Base-by-base conservation (phyloP, 2,888 invertebrate genomes). In the Amitus sp. region DNA sequence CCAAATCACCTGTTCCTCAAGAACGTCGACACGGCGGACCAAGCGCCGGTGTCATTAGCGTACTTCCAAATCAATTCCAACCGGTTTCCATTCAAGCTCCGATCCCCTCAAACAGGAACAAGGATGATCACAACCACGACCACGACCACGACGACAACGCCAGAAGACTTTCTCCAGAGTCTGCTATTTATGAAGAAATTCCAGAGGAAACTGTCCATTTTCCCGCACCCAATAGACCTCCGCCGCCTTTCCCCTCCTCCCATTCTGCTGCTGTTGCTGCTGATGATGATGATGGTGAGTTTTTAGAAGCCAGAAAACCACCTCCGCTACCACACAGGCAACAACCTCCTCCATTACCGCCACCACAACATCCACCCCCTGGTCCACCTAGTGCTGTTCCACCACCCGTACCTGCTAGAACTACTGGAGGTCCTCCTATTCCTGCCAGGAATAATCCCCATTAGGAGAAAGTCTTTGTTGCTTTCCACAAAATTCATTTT, bases 391-490 rank as follows among this genome's bases (percentile, higher is more conserved):
- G 86, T 75, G 15, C 57, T 42, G 56, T 55, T 33, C 66, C 69
- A 27, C 67, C 85, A 80, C 86, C 86, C 0, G 85, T 87, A 20
- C 88, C 88, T 1, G 86, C 87, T 0, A 82, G 88, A 56, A 86
- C 86, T 51, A 84, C 85, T 3, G 86, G 86, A 12, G 90, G 90
- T 4, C 90, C 90, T 15, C 90, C 90, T 0, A 80, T 90, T 66
- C 90, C 90, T 2, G 89, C 89, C 33, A 85, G 89, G 55, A 33
- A 33, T 27, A 80, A 81, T 75, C 78, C 71, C 19, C 75, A 75
- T 56, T 75, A 71, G 66, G n/a, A n/a, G n/a, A n/a, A n/a, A n/a
- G n/a, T n/a, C n/a, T n/a, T n/a, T n/a, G n/a, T n/a, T n/a, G n/a
- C n/a, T n/a, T n/a, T n/a, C n/a, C n/a, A n/a, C n/a, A n/a, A n/a